Evolutionary conservation across 1,140 invertebrate genomes (phyloP), one percentile per base, ranked within the genome.

Genomic region (Saxidomus purpurata): DNA sequence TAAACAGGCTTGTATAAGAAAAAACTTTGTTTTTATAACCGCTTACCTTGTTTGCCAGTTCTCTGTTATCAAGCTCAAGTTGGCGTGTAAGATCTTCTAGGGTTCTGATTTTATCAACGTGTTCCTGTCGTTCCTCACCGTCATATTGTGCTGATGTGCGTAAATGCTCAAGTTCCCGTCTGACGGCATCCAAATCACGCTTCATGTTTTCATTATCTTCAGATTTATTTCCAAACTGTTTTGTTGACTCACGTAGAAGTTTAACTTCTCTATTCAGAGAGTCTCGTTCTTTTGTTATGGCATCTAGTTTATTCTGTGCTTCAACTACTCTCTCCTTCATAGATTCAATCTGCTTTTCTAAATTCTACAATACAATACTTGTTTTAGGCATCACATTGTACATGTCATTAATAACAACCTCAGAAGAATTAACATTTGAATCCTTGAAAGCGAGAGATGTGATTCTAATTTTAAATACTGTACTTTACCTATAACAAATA

Each of bases 61-160:
- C 94, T 52, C 92, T 93, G 71, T 95, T 95, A 74, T 95, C 94
- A 34, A 92, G 47, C 81, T 95, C 94, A 34, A 95, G 89, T 80
- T 94, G 92, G 55, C 90, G 86, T 15, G 93, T 90, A 19, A 92
- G 85, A 52, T 93, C 91, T 52, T 95, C 94, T 84, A 93, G 28
- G 0, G 90, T 91, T 47, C 86, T 80, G 9, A 94, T 92, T 81
- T 89, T 93, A 61, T 95, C 93, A 40, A 91, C 47, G 63, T 94
- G 92, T 61, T 93, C 69, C 55, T 93, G 92, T 63, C 93, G 71
- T 74, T 95, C 94, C 55, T 94, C 93, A 19, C 80, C 89, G 6
- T 90, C 90, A n/a, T 93, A 93, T 28, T 93, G 92, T 49, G 89
- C 69, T 1, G 93, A 89, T 15, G 89, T 90, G 13, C 91, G 87